Percentiles rank a stretch among this genome's conserved stretches.
phyloP scores from a whole-genome alignment of 1,140 invertebrate species.

The Macrosteles quadrilineatus region DNA sequence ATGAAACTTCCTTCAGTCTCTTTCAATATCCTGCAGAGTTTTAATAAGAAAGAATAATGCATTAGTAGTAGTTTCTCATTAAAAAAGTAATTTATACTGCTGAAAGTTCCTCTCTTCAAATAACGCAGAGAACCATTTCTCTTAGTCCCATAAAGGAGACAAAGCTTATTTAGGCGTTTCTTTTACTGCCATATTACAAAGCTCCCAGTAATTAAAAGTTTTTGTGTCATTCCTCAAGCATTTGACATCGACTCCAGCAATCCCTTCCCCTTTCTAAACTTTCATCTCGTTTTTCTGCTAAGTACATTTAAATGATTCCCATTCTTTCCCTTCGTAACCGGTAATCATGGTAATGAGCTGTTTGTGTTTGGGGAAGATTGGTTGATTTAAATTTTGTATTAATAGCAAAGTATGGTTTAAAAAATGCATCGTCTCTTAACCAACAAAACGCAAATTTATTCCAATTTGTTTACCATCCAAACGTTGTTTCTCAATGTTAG shows the following conservation, averaged over 20 bases:
- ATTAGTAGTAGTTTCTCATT: constrained; percentile 7
- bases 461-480: neutral
- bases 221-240: constrained; percentile 18
- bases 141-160: neutral
- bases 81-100: constrained; percentile 18
- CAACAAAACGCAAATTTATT: neutral
- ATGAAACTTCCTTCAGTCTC: neutral
- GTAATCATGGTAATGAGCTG: constrained; percentile 15
- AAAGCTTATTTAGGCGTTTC: constrained; percentile 18
- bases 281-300: constrained; percentile 18
- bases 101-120: constrained; percentile 16
- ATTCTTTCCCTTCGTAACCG: neutral
- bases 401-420: neutral
- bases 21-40: constrained; percentile 5
- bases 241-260: constrained; percentile 7
- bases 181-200: constrained; percentile 18
- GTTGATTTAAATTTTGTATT: neutral
- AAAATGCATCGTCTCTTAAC: neutral
- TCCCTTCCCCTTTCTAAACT: constrained; percentile 14
- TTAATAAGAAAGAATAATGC: neutral
- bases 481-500: no score
- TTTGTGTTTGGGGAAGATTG: neutral
- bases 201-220: constrained; percentile 21
- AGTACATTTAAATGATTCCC: constrained; percentile 21
- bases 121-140: constrained; percentile 5